Conservation (phyloP, 2,113 vertebrate genomes). For the Cariama cristata region DNA sequence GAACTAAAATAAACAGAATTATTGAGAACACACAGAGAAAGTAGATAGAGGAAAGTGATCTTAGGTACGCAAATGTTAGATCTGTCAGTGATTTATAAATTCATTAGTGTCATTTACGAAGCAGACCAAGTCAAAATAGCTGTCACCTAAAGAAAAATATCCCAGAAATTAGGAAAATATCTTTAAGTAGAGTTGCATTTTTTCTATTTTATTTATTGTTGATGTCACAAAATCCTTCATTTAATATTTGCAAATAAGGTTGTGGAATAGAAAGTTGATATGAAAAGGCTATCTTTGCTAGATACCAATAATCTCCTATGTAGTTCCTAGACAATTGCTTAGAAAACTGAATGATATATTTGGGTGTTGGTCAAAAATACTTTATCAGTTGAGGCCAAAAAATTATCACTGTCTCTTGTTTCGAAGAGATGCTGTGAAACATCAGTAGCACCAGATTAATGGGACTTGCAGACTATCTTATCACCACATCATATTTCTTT, state of each 20-base stretch:
- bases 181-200: neutral
- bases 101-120: neutral
- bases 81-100: neutral
- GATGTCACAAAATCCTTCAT: neutral
- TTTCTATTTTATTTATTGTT: neutral
- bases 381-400: neutral
- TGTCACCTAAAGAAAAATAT: neutral
- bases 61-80: neutral
- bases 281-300: neutral
- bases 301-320: neutral
- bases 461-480: neutral
- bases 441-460: neutral
- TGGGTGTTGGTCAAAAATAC: neutral
- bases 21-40: neutral
- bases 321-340: neutral
- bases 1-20: neutral
- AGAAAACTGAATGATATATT: neutral
- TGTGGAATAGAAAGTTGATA: neutral
- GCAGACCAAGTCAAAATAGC: neutral
- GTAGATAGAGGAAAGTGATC: neutral
- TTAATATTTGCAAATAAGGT: neutral
- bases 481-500: neutral
- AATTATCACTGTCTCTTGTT: neutral
- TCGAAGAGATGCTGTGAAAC: neutral
- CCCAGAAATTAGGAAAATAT: neutral